Percentiles rank a stretch among this genome's conserved stretches.
Conservation (phyloP, 1,140 invertebrate genomes). For the Oreohelix idahoensis region DNA sequence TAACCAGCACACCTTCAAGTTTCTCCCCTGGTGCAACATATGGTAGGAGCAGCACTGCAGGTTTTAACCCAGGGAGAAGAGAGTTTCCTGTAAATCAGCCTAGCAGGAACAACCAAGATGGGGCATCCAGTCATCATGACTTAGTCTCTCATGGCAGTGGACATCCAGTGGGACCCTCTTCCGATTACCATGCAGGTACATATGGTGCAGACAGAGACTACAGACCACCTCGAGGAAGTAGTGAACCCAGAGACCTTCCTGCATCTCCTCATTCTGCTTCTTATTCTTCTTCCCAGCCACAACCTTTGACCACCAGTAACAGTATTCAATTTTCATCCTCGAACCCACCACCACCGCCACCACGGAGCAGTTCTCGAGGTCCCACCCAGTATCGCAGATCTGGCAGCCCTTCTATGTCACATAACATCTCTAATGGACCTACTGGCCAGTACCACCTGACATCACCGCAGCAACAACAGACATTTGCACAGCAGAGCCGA, state of each 20-base stretch:
- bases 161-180: background rate
- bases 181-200: background rate
- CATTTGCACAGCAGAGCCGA: constrained; percentile 3
- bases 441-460: too few relatives aligned
- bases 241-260: background rate
- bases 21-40: background rate
- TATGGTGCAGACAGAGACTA: background rate
- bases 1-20: constrained; percentile 19
- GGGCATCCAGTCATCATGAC: background rate
- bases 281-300: background rate
- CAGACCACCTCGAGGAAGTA: background rate
- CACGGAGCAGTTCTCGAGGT: constrained; percentile 1
- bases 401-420: background rate
- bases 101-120: background rate
- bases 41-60: constrained; percentile 26
- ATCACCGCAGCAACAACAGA: background rate
- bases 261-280: background rate
- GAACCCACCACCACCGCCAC: background rate
- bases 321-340: background rate
- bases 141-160: background rate
- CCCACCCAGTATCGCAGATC: background rate
- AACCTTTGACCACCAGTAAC: background rate
- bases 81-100: background rate
- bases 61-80: constrained; percentile 3
- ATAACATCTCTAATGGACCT: background rate